Base-by-base conservation (phyloP, 2,888 invertebrate species). In the Apodemia zela region DNA sequence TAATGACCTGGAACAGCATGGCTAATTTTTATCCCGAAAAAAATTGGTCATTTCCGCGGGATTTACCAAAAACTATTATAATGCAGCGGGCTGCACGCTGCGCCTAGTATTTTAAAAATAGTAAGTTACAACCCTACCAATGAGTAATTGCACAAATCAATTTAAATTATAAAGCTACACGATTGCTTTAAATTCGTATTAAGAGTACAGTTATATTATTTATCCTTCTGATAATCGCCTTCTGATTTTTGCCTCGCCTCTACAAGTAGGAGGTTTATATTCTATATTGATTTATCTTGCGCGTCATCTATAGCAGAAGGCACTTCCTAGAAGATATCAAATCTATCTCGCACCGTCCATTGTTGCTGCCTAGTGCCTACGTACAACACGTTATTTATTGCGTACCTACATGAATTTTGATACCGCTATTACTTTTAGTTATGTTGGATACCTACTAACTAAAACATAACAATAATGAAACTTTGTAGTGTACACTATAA, bases 301-400 rank as follows among this genome's bases (percentile, higher is more conserved):
- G 51, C 21, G 11, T 10, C 18, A 51, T 51, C 51, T 49, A 18
- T 18, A 49, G 51, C 51, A 51, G 51, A 17, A 45, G 21, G 51
- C 51, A 21, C 51, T 51, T 51, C 51, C 51, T 51, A 51, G 51
- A 51, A 51, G 51, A 51, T 51, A 51, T 51, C 51, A 21, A 51
- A 51, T 45, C 51, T 51, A 51, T 51, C 51, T 51, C 21, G 13
- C 51, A 21, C 21, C 21, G 11, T 21, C 51, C 51, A 51, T 51
- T 51, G 51, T 51, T 51, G 10, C 21, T 10, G 21, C 51, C 51
- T 51, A 51, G 13, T 10, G 21, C 51, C 51, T 51, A 51, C 51
- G 18, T 51, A 21, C 21, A 18, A 21, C 3, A 10, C 21, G 18
- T 51, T 51, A 51, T 51, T 51, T 51, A 51, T 51, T 51, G 51